These are phyloP conservation scores for Fregata magnificens DNA, from an alignment of 2,113 vertebrate species.

Conservation along the genomic window DNA sequence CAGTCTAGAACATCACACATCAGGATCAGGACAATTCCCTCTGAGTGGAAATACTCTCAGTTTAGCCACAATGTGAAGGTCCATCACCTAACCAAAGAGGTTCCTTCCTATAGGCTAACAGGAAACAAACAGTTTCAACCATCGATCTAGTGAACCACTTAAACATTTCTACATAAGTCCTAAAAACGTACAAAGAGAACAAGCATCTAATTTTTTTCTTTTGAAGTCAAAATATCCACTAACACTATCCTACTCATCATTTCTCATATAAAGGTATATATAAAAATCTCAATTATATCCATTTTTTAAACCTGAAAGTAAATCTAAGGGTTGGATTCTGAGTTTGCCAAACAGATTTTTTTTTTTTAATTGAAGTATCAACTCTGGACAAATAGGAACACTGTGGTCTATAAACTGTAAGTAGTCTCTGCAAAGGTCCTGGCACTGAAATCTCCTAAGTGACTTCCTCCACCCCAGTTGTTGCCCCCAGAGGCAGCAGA, in stretches of 20 bases:
- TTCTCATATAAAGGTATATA: background rate
- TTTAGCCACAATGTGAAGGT: background rate
- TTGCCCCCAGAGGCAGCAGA: background rate
- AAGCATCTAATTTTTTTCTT: background rate
- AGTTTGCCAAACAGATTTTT: background rate
- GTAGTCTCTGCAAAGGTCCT: background rate
- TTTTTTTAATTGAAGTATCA: background rate
- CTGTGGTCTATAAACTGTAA: background rate
- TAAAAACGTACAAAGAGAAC: background rate
- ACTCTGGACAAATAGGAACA: background rate
- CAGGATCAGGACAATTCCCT: background rate
- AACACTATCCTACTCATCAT: background rate
- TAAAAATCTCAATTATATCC: background rate
- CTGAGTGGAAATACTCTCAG: background rate
- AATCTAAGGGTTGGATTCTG: background rate
- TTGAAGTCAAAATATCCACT: background rate
- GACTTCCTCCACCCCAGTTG: background rate
- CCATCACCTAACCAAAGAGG: background rate
- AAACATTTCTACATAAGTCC: background rate
- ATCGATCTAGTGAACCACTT: background rate
- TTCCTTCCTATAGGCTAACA: background rate
- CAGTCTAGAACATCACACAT: background rate
- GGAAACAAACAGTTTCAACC: background rate
- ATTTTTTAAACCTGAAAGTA: background rate
- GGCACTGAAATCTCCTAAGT: rapidly evolving